These are phyloP conservation scores for Mylabris sibirica DNA, from an alignment of 2,888 invertebrate genomes.

Conservation along the genomic window DNA sequence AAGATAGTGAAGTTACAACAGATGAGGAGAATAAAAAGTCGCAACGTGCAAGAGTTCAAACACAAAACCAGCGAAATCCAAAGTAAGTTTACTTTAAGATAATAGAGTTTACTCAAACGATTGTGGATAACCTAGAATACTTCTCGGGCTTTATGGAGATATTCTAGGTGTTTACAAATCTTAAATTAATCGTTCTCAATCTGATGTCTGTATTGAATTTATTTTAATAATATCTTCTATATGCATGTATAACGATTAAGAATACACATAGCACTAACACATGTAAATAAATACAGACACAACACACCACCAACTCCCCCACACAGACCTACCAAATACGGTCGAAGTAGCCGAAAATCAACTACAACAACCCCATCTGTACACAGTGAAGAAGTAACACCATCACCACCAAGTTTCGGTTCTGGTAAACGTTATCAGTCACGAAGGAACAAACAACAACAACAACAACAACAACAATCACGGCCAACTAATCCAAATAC, in stretches of 20 bases:
- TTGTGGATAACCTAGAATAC: background rate
- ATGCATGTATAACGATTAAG: conserved; percentile 23
- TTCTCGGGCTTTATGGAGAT: too few species aligned
- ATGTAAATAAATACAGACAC: conserved; percentile 61
- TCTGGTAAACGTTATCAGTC: conserved; percentile 66
- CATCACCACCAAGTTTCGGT: conserved; percentile 56
- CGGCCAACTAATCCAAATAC: conserved; percentile 45
- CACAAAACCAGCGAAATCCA: conserved; percentile 56
- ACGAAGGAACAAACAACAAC: conserved; percentile 54
- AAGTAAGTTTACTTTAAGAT: conserved; percentile 56
- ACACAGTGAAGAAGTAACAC: conserved; percentile 66
- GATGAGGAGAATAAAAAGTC: conserved; percentile 53
- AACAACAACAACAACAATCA: conserved; percentile 55
- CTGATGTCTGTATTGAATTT: background rate
- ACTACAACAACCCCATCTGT: conserved; percentile 72
- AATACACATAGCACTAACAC: conserved; percentile 51
- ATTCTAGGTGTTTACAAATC: background rate
- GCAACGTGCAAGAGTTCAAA: conserved; percentile 46
- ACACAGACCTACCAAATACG: conserved; percentile 57
- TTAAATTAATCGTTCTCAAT: too few species aligned
- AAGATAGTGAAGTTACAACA: conserved; percentile 49
- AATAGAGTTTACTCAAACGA: conserved; percentile 23
- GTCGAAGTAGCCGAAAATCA: conserved; percentile 58
- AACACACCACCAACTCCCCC: conserved; percentile 47
- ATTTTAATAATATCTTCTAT: background rate